Evolutionary conservation across 2,888 invertebrate species (phyloP).

Genomic region (Electrophaes corylata): DNA sequence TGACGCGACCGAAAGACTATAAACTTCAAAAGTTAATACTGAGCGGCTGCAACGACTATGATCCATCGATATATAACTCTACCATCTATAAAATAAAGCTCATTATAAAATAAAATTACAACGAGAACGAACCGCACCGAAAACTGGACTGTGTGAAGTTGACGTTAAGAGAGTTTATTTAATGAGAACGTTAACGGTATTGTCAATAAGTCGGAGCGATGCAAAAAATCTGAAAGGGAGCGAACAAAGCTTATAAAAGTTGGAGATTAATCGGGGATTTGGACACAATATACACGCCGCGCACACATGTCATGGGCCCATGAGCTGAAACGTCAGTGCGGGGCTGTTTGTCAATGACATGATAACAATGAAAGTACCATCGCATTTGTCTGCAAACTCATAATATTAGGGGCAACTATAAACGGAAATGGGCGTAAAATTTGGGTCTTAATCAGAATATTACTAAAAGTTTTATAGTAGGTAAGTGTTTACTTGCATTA

Average conservation of each 20-base stretch:
- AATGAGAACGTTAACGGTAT: conserved; percentile 38
- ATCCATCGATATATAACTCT: conserved; percentile 32
- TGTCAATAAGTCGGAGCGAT: conserved; percentile 55
- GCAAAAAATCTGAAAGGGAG: conserved; percentile 74
- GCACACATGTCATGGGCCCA: conserved; percentile 69
- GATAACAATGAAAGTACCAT: conserved; percentile 41
- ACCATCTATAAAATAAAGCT: background rate
- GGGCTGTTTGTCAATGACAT: conserved; percentile 60
- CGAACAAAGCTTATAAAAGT: conserved; percentile 81
- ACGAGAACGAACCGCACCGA: background rate
- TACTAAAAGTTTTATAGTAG: background rate
- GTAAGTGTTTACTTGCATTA: too few species aligned
- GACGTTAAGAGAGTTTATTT: conserved; percentile 42
- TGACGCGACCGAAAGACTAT: conserved; percentile 81
- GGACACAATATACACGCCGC: conserved; percentile 70
- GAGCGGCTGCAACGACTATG: conserved; percentile 32
- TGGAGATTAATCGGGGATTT: conserved; percentile 83
- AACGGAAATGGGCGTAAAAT: conserved; percentile 26
- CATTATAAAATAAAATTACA: background rate
- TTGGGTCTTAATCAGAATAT: background rate
- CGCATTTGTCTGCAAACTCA: conserved; percentile 25
- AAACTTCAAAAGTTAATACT: conserved; percentile 79
- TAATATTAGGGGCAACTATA: conserved; percentile 29
- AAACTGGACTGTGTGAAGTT: conserved; percentile 31
- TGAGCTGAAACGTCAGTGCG: conserved; percentile 47